phyloP scores from a whole-genome alignment of 2,888 invertebrate genomes.

The Diadromus collaris region DNA sequence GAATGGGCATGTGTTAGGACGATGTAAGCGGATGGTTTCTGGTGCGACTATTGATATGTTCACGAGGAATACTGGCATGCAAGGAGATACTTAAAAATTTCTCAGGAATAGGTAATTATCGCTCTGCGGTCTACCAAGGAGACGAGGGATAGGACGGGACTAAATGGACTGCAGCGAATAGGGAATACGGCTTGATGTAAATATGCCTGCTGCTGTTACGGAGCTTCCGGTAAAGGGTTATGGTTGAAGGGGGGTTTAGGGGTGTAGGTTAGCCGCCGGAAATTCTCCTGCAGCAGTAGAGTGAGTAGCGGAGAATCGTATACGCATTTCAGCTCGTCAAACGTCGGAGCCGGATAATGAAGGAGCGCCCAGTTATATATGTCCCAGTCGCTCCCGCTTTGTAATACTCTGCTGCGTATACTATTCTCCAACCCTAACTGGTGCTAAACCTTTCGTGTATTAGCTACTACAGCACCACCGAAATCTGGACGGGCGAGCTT shows the following conservation, averaged over 20 bases:
- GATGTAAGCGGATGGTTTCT: not conserved
- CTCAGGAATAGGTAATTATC: conserved; percentile 26
- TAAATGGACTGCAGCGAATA: conserved; percentile 32
- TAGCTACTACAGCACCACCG: conserved; percentile 47
- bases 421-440: conserved; percentile 37
- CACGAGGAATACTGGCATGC: not conserved
- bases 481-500: conserved; percentile 52
- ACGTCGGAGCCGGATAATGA: conserved; percentile 59
- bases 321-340: conserved; percentile 59
- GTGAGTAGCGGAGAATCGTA: conserved; percentile 42
- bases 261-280: conserved; percentile 46
- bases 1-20: not conserved
- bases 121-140: conserved; percentile 37
- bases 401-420: conserved; percentile 16
- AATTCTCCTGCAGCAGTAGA: conserved; percentile 46
- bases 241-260: conserved; percentile 14
- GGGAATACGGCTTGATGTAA: conserved; percentile 35
- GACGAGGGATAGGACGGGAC: conserved; percentile 20
- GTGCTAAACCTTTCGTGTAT: conserved; percentile 52
- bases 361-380: conserved; percentile 53
- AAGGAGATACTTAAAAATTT: conserved; percentile 18
- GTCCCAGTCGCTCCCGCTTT: conserved; percentile 36
- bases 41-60: not conserved
- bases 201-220: conserved; percentile 38
- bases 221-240: conserved; percentile 28